phyloP scores from a whole-genome alignment of 1,140 invertebrate species.

The Copidosoma floridanum region DNA sequence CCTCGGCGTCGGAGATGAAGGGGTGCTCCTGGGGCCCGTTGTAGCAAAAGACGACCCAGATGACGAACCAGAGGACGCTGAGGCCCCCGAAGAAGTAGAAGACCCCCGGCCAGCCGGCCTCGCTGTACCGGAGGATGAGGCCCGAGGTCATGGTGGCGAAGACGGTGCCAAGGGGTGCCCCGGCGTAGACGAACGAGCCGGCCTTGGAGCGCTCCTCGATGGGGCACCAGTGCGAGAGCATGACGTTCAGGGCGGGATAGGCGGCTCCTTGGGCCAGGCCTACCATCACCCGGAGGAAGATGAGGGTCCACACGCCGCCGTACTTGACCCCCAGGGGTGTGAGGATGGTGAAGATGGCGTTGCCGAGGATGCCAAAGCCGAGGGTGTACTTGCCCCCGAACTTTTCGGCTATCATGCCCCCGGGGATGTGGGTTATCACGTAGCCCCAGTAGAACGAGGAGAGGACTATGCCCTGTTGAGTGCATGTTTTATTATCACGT shows the following conservation, averaged over 20 bases:
- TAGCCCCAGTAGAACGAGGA: slow-evolving; percentile 65
- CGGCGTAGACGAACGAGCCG: slow-evolving; percentile 71
- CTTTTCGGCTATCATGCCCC: slow-evolving; percentile 67
- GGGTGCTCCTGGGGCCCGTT: slow-evolving; percentile 79
- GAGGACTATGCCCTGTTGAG: slow-evolving; percentile 60
- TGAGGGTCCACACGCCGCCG: slow-evolving; percentile 63
- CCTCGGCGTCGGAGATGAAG: slow-evolving; percentile 77
- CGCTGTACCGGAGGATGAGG: slow-evolving; percentile 63
- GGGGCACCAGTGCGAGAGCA: slow-evolving; percentile 75
- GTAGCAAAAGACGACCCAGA: slow-evolving; percentile 75
- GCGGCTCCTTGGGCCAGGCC: slow-evolving; percentile 76
- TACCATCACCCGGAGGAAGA: slow-evolving; percentile 67
- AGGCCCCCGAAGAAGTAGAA: slow-evolving; percentile 82
- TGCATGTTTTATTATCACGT: neutral
- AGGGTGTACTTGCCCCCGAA: slow-evolving; percentile 78
- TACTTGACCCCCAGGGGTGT: slow-evolving; percentile 62
- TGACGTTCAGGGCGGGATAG: slow-evolving; percentile 71
- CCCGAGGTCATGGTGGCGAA: slow-evolving; percentile 72
- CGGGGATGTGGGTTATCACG: slow-evolving; percentile 60
- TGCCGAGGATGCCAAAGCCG: slow-evolving; percentile 70
- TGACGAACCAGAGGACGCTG: slow-evolving; percentile 70
- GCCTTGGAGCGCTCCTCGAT: slow-evolving; percentile 70
- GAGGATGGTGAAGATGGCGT: slow-evolving; percentile 72
- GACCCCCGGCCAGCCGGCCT: slow-evolving; percentile 69
- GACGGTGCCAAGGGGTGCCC: slow-evolving; percentile 70